phyloP scores from a whole-genome alignment of 2,113 vertebrate genomes.

The Campylomormyrus numenius region DNA sequence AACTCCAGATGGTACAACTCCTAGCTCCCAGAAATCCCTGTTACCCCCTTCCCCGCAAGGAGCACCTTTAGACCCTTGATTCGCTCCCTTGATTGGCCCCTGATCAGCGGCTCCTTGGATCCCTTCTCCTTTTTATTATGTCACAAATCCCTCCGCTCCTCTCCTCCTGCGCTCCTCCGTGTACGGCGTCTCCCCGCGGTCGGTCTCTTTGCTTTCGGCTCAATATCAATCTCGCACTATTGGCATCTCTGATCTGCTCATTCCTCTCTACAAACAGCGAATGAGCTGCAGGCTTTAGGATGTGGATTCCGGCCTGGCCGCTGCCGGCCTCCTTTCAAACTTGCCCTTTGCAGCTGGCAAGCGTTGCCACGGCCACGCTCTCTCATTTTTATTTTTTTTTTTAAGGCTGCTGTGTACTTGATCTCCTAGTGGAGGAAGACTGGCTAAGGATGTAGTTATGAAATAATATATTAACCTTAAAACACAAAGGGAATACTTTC shows the following conservation, averaged over 20 bases:
- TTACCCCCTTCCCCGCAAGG: slow-evolving; percentile 26
- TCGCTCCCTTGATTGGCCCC: slow-evolving; percentile 37
- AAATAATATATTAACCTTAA: slow-evolving; percentile 12
- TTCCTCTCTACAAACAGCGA: slow-evolving; percentile 25
- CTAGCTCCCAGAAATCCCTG: not conserved
- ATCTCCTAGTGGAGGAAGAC: not conserved
- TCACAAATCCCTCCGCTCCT: not conserved
- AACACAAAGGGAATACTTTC: not conserved
- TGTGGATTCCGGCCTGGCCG: not conserved
- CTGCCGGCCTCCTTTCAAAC: not conserved
- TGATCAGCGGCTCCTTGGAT: not conserved
- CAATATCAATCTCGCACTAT: slow-evolving; percentile 23
- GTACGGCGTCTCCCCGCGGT: not conserved
- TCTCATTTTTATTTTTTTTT: not conserved
- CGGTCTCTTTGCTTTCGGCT: slow-evolving; percentile 15
- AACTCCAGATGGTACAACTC: not conserved
- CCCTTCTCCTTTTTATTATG: not conserved
- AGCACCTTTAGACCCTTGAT: slow-evolving; percentile 14
- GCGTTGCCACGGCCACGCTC: not conserved
- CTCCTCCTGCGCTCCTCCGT: not conserved
- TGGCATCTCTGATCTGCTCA: slow-evolving; percentile 25
- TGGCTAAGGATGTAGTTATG: not conserved
- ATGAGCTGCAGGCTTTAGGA: slow-evolving; percentile 8
- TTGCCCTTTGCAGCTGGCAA: slow-evolving; percentile 11
- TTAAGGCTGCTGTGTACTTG: not conserved